Percentiles rank a stretch among this genome's conserved stretches.
phyloP scores from a whole-genome alignment of 2,888 invertebrate species.

The Noctuana brunneofusca region DNA sequence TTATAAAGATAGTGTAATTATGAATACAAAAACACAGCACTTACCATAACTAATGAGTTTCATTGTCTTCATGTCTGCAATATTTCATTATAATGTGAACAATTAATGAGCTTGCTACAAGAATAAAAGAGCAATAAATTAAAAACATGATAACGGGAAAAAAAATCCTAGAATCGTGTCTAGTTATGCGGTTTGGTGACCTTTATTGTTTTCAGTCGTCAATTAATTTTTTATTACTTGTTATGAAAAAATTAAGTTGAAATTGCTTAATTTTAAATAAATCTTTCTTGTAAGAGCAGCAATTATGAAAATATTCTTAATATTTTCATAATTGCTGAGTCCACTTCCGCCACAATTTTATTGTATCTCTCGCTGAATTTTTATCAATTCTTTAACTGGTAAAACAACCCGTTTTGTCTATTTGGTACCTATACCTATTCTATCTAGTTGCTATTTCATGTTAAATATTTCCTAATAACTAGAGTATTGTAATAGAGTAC shows the following conservation, averaged over 20 bases:
- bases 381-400: too few relatives aligned
- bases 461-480: too few relatives aligned
- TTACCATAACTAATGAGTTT: constrained; percentile 18
- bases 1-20: constrained; percentile 1
- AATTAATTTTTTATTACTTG: background rate
- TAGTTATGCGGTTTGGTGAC: background rate
- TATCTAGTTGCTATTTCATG: background rate
- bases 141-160: constrained; percentile 16
- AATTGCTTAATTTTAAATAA: background rate
- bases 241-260: background rate
- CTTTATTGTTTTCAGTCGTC: background rate
- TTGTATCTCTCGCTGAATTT: too few relatives aligned
- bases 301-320: too few relatives aligned
- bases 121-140: constrained; percentile 8
- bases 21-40: background rate
- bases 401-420: too few relatives aligned
- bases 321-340: too few relatives aligned
- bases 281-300: too few relatives aligned
- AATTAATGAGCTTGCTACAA: constrained; percentile 17
- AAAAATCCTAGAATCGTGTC: background rate
- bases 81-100: constrained; percentile 8
- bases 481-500: too few relatives aligned
- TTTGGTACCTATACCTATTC: too few relatives aligned
- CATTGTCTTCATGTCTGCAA: constrained; percentile 12
- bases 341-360: too few relatives aligned